A percentile compares a stretch with the other conserved stretches of the same genome.
These are phyloP conservation scores for Periparus ater DNA, from an alignment of 2,797 vertebrate genomes.

Conservation along the genomic window DNA sequence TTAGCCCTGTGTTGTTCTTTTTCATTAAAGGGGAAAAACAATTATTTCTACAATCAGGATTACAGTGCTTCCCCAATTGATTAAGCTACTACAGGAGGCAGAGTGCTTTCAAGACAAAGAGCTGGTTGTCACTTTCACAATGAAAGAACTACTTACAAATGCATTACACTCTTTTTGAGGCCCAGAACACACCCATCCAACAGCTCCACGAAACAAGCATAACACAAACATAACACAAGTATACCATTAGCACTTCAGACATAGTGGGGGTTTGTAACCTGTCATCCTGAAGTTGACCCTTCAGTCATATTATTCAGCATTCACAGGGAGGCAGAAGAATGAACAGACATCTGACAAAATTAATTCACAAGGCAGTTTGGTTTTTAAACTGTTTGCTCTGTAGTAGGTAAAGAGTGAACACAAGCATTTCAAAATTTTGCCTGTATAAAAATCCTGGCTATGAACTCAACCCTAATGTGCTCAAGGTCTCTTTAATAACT, in stretches of 20 bases:
- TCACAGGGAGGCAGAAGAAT: not conserved
- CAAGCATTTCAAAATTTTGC: not conserved
- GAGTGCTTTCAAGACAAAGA: not conserved
- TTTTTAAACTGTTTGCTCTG: not conserved
- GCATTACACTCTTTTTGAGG: not conserved
- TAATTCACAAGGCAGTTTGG: accelerated
- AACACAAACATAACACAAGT: not conserved
- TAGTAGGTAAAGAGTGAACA: not conserved
- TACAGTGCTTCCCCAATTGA: not conserved
- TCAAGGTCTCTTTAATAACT: not conserved
- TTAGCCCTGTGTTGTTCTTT: not conserved
- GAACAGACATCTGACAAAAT: not conserved
- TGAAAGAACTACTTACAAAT: not conserved
- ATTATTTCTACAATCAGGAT: not conserved
- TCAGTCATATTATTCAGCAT: not conserved
- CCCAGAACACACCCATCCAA: not conserved
- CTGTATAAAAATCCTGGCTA: not conserved
- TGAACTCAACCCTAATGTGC: not conserved
- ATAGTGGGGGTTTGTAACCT: not conserved
- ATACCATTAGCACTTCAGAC: not conserved
- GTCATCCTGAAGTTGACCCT: not conserved
- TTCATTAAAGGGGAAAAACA: not conserved
- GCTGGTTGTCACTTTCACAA: not conserved
- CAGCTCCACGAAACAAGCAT: not conserved
- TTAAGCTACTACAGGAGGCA: not conserved